These are phyloP conservation scores for Ypsolopha scabrella DNA, from an alignment of 2,888 invertebrate species.

Conservation along the genomic window DNA sequence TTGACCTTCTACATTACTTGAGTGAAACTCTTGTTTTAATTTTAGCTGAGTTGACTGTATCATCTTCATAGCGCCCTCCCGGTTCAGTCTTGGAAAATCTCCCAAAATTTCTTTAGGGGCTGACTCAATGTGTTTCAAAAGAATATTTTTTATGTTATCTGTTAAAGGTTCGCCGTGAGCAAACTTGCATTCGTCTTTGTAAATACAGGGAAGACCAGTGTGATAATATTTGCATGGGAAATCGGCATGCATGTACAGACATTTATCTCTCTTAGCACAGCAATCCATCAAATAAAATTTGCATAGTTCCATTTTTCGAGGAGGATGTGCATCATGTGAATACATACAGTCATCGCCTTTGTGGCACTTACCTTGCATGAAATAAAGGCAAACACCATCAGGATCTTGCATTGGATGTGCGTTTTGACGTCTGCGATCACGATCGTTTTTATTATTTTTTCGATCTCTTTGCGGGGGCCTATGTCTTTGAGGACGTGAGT, in stretches of 20 bases:
- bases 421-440: constrained; percentile 54
- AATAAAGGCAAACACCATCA: constrained; percentile 84
- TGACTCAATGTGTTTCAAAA: constrained; percentile 85
- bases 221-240: constrained; percentile 98
- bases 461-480: constrained; percentile 49
- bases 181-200: constrained; percentile 91
- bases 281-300: constrained; percentile 97
- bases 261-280: constrained; percentile 95
- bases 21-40: constrained; percentile 52
- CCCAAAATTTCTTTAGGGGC: constrained; percentile 92
- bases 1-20: constrained; percentile 26
- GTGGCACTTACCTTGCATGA: constrained; percentile 90
- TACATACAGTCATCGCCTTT: constrained; percentile 88
- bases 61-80: constrained; percentile 79
- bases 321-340: constrained; percentile 85
- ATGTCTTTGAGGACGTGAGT: constrained; percentile 53
- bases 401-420: constrained; percentile 73
- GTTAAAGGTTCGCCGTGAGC: constrained; percentile 90
- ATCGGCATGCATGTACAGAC: constrained; percentile 96
- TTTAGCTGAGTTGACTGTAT: constrained; percentile 55
- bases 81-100: constrained; percentile 86
- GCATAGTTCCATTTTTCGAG: constrained; percentile 92
- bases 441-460: constrained; percentile 63
- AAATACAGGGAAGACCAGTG: constrained; percentile 88
- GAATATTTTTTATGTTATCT: constrained; percentile 77